Percentiles rank a stretch among this genome's conserved stretches.
These are phyloP conservation scores for Rutpela maculata DNA, from an alignment of 2,888 invertebrate genomes.

Conservation along the genomic window DNA sequence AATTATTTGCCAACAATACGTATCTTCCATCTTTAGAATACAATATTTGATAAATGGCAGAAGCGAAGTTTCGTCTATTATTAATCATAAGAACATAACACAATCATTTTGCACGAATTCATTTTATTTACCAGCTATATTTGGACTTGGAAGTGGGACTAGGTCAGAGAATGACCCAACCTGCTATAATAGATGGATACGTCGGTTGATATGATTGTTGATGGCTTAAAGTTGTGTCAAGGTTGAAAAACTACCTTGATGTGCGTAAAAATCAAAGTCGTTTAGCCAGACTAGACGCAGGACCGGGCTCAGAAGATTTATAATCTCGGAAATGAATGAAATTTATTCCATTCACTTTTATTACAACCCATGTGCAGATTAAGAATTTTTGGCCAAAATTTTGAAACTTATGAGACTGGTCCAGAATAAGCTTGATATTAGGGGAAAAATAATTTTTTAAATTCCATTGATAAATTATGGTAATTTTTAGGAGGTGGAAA, in stretches of 20 bases:
- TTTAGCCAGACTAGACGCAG: background rate
- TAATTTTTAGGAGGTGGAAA: no score
- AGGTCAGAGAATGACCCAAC: slow-evolving; percentile 14
- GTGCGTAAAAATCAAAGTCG: slow-evolving; percentile 1
- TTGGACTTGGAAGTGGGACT: background rate
- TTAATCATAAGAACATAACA: background rate
- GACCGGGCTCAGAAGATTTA: background rate
- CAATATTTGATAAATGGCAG: background rate
- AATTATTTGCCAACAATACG: background rate
- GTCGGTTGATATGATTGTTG: background rate
- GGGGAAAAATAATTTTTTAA: no score
- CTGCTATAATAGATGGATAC: slow-evolving; percentile 1
- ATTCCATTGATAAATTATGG: no score
- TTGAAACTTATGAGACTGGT: no score
- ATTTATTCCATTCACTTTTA: no score
- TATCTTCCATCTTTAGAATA: background rate
- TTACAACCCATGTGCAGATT: no score
- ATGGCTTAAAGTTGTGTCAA: background rate
- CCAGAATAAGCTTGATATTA: no score
- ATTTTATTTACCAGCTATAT: slow-evolving; percentile 9
- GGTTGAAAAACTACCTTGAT: slow-evolving; percentile 6
- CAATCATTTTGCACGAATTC: background rate
- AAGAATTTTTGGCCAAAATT: no score
- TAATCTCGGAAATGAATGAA: no score
- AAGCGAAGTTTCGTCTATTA: background rate